Evolutionary conservation across 2,113 vertebrate species (phyloP), one percentile per base, ranked within the genome.

Genomic region (Gymnogyps californianus): DNA sequence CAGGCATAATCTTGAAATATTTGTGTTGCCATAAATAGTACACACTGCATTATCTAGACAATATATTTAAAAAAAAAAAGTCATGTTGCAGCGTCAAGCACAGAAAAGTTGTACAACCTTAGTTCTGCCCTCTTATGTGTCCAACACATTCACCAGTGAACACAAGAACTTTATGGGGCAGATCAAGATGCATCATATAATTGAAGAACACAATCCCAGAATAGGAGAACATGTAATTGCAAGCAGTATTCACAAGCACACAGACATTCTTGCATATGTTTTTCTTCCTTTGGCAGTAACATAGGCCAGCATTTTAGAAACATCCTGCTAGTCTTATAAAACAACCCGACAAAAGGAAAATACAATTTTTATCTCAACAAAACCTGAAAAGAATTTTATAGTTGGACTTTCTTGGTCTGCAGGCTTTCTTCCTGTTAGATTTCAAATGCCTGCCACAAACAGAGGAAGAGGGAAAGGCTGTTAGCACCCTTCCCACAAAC

Each of bases 401-500:
- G 55, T 22, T 8, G 1, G 38, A 61, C 58, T 58, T 82, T 46
- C 29, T 74, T 47, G 13, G 52, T 70, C 77, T 42, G 16, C 34
- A 78, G 44, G 21, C 46, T 92, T 92, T 89, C 90, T 87, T 94
- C 80, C 89, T 82, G 46, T 57, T 77, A 49, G 51, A 59, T 83
- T 93, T 90, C 76, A 94, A 95, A 92, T 54, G n/a, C 49, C 55
- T 93, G 54, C 82, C 67, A 83, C 44, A 96, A 93, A 90, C 40
- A 89, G n/a, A 93, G 54, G 87, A 96, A 85, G 62, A 49, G 15
- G 29, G 19, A 75, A 86, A 79, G 44, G 65, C 65, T 51, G 78
- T 84, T 86, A 91, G 78, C n/a, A 92, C 47, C 55, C 36, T 92
- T 88, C 83, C 87, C 76, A 78, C 71, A 87, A 78, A 31, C 72